Evolutionary conservation across 2,888 invertebrate species (phyloP), one percentile per base, ranked within the genome.

Genomic region (Nasonia oneida): DNA sequence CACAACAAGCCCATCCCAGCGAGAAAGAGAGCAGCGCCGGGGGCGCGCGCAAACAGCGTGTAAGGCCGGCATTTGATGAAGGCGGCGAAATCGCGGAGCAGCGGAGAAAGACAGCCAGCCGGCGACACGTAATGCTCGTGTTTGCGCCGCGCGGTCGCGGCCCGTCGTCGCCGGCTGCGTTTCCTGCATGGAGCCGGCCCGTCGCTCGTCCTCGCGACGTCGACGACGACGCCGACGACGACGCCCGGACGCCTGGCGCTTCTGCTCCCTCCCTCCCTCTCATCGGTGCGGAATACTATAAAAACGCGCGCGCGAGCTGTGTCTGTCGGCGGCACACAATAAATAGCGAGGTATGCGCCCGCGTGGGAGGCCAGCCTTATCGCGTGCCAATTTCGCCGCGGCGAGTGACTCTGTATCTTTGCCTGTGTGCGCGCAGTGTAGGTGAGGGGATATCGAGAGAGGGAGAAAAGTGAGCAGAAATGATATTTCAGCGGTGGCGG

Each of bases 91-190:
- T 79, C 78, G 67, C 78, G 74, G 74, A 29, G 4, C 15, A 3
- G 50, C 10, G 5, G n/a, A 23, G n/a, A 47, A 47, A 10, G 47
- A 29, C 29, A 33, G 39, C 12, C 39, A 18, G 39, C n/a, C 37
- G 39, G 47, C 29, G 47, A 50, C 61, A 53, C 76, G 82, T 76
- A 82, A 64, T 74, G 47, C 64, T 29, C 18, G 42, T 64, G 71
- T 71, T 71, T 71, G 78, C 83, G 86, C 83, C 83, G 67, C 80
- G 33, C 77, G 81, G 86, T 86, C 80, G 83, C 86, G 86, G 8
- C 76, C 75, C 80, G 82, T 53, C 42, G 74, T 39, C 81, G 74
- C 74, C 77, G 85, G 67, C 77, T 67, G 37, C 61, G 81, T 42
- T 86, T 84, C 77, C 81, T 84, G 85, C 42, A 53, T 74, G 86